phyloP scores from a whole-genome alignment of 2,113 vertebrate genomes.

The Salminus brasiliensis region DNA sequence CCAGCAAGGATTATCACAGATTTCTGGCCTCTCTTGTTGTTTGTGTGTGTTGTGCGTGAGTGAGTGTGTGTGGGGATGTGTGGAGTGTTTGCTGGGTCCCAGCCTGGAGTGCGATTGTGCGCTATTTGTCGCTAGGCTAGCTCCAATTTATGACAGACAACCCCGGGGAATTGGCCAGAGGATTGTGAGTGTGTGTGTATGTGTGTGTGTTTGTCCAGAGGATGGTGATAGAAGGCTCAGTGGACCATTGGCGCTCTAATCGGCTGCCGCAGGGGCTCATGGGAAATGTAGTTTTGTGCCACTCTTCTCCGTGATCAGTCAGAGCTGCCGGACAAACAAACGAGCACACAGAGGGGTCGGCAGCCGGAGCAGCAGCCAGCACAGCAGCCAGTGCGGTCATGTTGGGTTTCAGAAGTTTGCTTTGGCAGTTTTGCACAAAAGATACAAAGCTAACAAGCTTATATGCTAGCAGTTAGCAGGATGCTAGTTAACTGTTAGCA shows the following conservation, averaged over 20 bases:
- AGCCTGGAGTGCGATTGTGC: slow-evolving; percentile 7
- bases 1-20: background rate
- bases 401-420: too few relatives aligned
- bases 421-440: too few relatives aligned
- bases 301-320: background rate
- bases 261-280: slow-evolving; percentile 29
- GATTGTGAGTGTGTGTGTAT: background rate
- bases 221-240: slow-evolving; percentile 24
- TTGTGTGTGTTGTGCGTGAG: background rate
- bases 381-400: too few relatives aligned
- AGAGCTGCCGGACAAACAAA: background rate
- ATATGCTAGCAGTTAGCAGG: too few relatives aligned
- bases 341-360: too few relatives aligned
- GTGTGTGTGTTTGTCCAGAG: slow-evolving; percentile 17
- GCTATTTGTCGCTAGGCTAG: slow-evolving; percentile 39
- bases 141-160: slow-evolving; percentile 44
- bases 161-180: slow-evolving; percentile 36
- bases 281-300: slow-evolving; percentile 37
- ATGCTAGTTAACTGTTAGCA: too few relatives aligned
- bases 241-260: slow-evolving; percentile 35
- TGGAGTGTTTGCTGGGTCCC: background rate
- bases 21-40: background rate
- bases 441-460: too few relatives aligned
- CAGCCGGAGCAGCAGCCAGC: too few relatives aligned
- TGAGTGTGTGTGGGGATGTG: background rate